Conservation (phyloP, 1,140 invertebrate genomes). For the Bradynema listronoti region DNA sequence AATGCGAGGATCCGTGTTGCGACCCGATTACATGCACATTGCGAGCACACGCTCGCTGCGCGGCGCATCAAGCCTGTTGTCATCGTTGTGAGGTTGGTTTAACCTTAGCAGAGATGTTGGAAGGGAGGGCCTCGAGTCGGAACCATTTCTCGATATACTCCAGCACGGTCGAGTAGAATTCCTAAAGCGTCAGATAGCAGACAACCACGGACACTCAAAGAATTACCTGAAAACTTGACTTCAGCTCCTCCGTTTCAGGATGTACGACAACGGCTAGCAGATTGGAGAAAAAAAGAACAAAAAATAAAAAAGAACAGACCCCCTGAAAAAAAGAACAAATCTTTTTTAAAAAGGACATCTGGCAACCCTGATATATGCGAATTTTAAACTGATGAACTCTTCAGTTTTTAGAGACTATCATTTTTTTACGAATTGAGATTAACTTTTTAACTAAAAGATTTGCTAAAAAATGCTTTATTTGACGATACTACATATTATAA, state of each 20-base stretch:
- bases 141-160: conserved; percentile 15
- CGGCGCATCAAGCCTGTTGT: conserved; percentile 51
- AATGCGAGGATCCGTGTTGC: conserved; percentile 55
- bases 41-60: conserved; percentile 53
- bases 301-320: no score
- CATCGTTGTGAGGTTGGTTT: conserved; percentile 46
- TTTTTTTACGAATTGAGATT: no score
- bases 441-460: no score
- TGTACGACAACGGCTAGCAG: no score
- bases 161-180: conserved; percentile 12
- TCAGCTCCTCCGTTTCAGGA: neutral
- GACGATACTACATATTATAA: no score
- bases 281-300: no score
- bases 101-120: neutral
- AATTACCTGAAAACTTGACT: conserved; percentile 5
- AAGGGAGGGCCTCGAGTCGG: conserved; percentile 6
- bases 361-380: no score
- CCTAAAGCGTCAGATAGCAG: neutral
- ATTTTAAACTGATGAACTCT: no score
- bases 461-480: no score
- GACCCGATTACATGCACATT: conserved; percentile 56
- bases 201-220: conserved; percentile 6
- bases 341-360: no score
- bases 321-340: no score
- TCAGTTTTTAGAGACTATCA: no score